Conservation (phyloP, 2,797 vertebrate genomes). For the Microctenopoma lineatum region DNA sequence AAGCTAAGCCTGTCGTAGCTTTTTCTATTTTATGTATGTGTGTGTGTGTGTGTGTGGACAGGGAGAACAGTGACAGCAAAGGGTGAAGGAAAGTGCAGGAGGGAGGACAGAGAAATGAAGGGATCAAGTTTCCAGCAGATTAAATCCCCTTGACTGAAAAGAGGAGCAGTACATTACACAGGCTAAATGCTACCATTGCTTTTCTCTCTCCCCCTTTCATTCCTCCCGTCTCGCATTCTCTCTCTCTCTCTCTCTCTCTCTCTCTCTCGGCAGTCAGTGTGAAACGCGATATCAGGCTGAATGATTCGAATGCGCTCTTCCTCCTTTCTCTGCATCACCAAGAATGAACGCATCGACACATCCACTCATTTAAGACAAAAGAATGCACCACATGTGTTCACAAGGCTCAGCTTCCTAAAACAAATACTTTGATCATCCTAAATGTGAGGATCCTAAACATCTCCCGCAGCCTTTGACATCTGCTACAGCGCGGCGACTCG, state of each 20-base stretch:
- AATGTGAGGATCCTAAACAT: neutral
- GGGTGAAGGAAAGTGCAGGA: constrained; percentile 40
- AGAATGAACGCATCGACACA: neutral
- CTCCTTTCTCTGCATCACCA: constrained; percentile 9
- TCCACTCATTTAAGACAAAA: constrained; percentile 1
- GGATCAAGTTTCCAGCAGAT: constrained; percentile 65
- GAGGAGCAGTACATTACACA: constrained; percentile 65
- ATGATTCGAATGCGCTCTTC: constrained; percentile 33
- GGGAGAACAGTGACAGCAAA: constrained; percentile 22
- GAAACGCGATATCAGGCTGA: constrained; percentile 57
- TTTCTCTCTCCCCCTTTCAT: constrained; percentile 12
- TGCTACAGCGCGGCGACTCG: neutral
- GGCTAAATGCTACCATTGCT: constrained; percentile 56
- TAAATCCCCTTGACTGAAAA: constrained; percentile 63
- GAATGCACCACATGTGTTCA: neutral
- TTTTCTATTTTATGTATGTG: neutral
- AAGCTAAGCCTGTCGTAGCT: constrained; percentile 15
- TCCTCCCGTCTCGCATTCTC: constrained; percentile 11
- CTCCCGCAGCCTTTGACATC: neutral
- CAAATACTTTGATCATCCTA: neutral
- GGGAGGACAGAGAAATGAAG: constrained; percentile 52
- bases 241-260: constrained; percentile 38
- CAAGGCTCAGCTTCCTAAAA: neutral
- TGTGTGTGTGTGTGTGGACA: neutral
- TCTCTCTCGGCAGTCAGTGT: constrained; percentile 39